These are phyloP conservation scores for Sebastes kiyomatsui DNA, from an alignment of 2,797 vertebrate species.

Conservation along the genomic window DNA sequence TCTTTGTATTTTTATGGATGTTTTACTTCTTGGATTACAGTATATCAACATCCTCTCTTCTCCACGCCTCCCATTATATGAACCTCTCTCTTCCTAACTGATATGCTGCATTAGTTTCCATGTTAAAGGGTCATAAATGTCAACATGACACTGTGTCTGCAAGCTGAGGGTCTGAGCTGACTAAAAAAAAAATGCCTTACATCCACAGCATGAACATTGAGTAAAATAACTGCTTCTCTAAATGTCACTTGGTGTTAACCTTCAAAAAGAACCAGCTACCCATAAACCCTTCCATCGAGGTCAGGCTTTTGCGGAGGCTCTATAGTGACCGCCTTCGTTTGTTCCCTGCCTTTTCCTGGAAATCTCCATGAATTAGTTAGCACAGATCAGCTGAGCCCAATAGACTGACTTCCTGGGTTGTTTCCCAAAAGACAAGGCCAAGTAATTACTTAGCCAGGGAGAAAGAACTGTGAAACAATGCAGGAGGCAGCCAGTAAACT, in stretches of 20 bases:
- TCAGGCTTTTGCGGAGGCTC: conserved; percentile 21
- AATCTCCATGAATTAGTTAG: conserved; percentile 65
- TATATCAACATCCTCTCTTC: neutral
- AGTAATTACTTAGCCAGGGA: conserved; percentile 1
- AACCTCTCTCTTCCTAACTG: neutral
- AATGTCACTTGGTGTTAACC: conserved; percentile 46
- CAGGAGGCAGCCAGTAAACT: neutral
- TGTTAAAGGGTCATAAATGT: neutral
- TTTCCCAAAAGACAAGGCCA: neutral
- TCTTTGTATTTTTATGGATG: neutral
- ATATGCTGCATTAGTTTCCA: neutral
- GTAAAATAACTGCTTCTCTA: conserved; percentile 23
- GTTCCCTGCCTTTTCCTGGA: conserved; percentile 51
- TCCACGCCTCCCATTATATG: neutral
- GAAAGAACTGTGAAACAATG: neutral
- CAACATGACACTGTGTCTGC: neutral
- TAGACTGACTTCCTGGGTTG: conserved; percentile 12
- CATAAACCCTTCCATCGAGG: conserved; percentile 32
- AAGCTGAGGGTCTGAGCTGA: neutral
- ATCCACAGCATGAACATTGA: conserved; percentile 20
- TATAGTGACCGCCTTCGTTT: conserved; percentile 36
- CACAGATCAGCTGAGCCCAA: conserved; percentile 44
- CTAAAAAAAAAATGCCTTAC: conserved; percentile 16
- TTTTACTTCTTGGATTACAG: neutral
- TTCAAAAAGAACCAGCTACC: conserved; percentile 34